Base-by-base conservation (phyloP, 2,888 invertebrate genomes). In the Prosopocoilus inquinatus region DNA sequence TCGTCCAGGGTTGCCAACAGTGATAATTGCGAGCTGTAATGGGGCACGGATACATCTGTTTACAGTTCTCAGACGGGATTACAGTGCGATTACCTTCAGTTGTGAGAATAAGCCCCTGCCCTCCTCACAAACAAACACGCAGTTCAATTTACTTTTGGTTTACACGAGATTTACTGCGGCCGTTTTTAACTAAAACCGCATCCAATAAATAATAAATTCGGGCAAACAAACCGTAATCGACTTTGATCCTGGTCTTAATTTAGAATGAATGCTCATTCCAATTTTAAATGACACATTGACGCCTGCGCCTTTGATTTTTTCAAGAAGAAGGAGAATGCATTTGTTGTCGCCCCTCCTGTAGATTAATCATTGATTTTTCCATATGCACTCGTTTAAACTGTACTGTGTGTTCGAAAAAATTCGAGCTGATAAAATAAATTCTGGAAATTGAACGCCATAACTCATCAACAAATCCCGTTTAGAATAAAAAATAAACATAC, bases 1-100 rank as follows among this genome's bases (percentile, higher is more conserved):
- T 62, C 59, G 64, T 65, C 64, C 62, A 61, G 60, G 59, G 58
- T 56, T 60, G 53, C 61, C 59, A 53, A 52, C 62, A 53, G 61
- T 63, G 65, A 65, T 67, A 67, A 68, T 68, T 68, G 65, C 67
- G 53, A 63, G 62, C 61, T 65, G 64, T 66, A 66, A 68, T 65
- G 57, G 62, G 62, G 62, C 57, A 64, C 56, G 63, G 63, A 62
- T 67, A 68, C 67, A 67, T 67, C 67, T 68, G 67, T 68, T 68
- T 68, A 66, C 64, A 68, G 67, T 67, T 65, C 67, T 66, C 65
- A 67, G 60, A 59, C 53, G 57, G 67, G 64, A 65, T 67, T 68
- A 67, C 67, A 63, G 59, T 55, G 44, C 60, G 65, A 67, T 67
- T 68, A 67, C 64, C 59, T 61, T 55, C 49, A 58, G 53, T 50